Percentiles rank a stretch among this genome's conserved stretches.
These are phyloP conservation scores for Halyomorpha halys DNA, from an alignment of 1,140 invertebrate genomes.

Conservation along the genomic window DNA sequence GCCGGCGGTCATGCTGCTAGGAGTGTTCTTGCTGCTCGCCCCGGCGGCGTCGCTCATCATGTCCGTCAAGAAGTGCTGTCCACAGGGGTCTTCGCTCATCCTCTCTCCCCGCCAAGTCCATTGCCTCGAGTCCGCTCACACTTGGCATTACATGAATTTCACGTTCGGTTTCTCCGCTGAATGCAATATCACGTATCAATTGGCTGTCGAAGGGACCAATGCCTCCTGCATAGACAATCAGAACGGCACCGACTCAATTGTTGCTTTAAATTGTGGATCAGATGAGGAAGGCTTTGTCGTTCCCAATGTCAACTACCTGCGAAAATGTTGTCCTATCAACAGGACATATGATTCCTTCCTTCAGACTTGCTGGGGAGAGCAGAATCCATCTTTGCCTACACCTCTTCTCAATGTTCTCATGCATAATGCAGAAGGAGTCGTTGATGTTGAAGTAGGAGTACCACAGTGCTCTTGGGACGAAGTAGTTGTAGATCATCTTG, in stretches of 20 bases:
- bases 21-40: constrained; percentile 20
- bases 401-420: constrained; percentile 23
- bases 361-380: constrained; percentile 22
- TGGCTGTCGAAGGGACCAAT: constrained; percentile 2
- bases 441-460: constrained; percentile 23
- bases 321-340: constrained; percentile 26
- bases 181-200: constrained; percentile 4
- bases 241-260: constrained; percentile 1
- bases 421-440: constrained; percentile 10
- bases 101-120: constrained; percentile 5
- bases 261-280: constrained; percentile 18
- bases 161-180: constrained; percentile 2
- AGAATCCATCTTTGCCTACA: not conserved
- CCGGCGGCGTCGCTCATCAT: not conserved
- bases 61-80: constrained; percentile 24
- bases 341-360: constrained; percentile 22
- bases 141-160: constrained; percentile 21
- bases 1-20: constrained; percentile 2
- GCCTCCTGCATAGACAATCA: constrained; percentile 25
- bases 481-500: constrained; percentile 24
- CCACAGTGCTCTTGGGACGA: constrained; percentile 19
- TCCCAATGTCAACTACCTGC: constrained; percentile 23
- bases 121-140: constrained; percentile 10
- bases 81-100: constrained; percentile 20
- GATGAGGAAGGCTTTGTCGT: constrained; percentile 12